phyloP scores from a whole-genome alignment of 1,140 invertebrate genomes.

The Papilio polytes region DNA sequence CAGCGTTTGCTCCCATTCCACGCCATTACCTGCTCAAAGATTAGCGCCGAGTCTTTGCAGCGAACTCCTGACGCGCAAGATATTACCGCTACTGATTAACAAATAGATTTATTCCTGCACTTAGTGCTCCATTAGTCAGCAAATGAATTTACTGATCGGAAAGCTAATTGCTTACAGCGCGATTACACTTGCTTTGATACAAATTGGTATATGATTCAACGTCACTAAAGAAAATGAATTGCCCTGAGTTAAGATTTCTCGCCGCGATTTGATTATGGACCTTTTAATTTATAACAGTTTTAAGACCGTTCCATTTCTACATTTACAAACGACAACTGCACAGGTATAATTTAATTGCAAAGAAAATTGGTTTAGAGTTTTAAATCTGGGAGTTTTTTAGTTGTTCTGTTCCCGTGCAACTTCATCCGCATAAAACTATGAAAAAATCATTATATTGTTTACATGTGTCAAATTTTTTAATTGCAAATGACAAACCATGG shows the following conservation, averaged over 20 bases:
- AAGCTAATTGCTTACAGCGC: conserved; percentile 28
- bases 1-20: conserved; percentile 49
- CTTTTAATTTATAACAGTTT: no score
- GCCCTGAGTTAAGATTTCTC: neutral
- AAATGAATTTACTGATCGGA: conserved; percentile 30
- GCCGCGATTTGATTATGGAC: neutral
- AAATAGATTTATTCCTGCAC: conserved; percentile 46
- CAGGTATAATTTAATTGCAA: no score
- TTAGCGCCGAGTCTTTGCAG: conserved; percentile 43
- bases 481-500: no score
- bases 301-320: no score
- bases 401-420: no score
- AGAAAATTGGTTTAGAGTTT: no score
- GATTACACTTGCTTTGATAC: neutral
- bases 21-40: conserved; percentile 52
- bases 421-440: no score
- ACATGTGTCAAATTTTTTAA: no score
- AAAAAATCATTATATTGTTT: no score
- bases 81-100: conserved; percentile 40
- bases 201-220: neutral
- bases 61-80: conserved; percentile 36
- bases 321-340: no score
- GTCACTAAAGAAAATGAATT: neutral
- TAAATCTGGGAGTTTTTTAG: no score
- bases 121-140: conserved; percentile 37